These are phyloP conservation scores for Aurelia sp. DNA, from an alignment of 30 jellyfish, hydroid and myxozoan species.

Conservation along the genomic window DNA sequence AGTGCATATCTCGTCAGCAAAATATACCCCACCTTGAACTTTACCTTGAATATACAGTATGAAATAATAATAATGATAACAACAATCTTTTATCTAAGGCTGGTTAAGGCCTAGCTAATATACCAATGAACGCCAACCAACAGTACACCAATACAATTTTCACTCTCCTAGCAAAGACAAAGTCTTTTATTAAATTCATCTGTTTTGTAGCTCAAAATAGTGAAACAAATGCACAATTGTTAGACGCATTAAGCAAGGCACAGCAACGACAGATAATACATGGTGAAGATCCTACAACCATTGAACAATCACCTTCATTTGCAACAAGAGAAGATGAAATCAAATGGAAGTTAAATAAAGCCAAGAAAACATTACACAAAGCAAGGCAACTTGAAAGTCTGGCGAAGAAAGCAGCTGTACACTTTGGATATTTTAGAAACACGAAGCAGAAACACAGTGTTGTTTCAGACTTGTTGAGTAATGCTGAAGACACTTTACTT, in stretches of 20 bases:
- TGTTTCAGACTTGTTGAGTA: constrained; percentile 72
- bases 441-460: constrained; percentile 76
- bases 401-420: constrained; percentile 90
- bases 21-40: too few species aligned
- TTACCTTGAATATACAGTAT: too few species aligned
- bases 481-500: constrained; percentile 83
- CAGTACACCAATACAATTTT: too few species aligned
- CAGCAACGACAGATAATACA: constrained; percentile 56
- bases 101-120: too few species aligned
- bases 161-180: too few species aligned
- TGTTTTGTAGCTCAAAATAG: constrained; percentile 36
- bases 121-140: too few species aligned
- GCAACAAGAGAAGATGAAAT: constrained; percentile 84
- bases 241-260: constrained; percentile 64
- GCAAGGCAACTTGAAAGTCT: constrained; percentile 88
- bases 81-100: too few species aligned
- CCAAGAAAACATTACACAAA: constrained; percentile 87
- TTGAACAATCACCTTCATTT: constrained; percentile 82
- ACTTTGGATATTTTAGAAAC: constrained; percentile 79
- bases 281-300: constrained; percentile 78
- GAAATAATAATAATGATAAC: too few species aligned
- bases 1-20: too few species aligned
- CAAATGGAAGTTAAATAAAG: constrained; percentile 93
- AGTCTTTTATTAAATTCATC: too few species aligned
- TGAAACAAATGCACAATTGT: constrained; percentile 68